Evolutionary conservation across 2,113 vertebrate genomes (phyloP).

Genomic region (Scomber colias): DNA sequence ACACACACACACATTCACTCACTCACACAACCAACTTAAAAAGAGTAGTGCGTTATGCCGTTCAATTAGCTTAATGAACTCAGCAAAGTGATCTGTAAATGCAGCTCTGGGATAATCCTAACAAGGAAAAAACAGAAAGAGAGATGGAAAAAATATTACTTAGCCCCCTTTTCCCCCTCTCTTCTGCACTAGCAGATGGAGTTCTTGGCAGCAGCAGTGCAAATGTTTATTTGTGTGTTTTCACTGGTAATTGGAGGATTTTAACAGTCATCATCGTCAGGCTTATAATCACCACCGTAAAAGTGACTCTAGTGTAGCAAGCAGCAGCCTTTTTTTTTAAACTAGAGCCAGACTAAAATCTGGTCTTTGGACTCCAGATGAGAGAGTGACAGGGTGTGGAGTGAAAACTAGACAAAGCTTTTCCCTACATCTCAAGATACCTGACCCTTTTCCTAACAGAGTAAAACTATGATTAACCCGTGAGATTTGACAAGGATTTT

Average conservation of each 20-base stretch:
- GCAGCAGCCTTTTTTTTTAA: slow-evolving; percentile 64
- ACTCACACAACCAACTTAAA: slow-evolving; percentile 78
- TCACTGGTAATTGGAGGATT: slow-evolving; percentile 90
- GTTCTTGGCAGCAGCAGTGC: slow-evolving; percentile 90
- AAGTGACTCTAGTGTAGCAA: slow-evolving; percentile 78
- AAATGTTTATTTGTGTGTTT: slow-evolving; percentile 94
- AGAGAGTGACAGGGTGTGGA: slow-evolving; percentile 29
- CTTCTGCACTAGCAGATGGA: slow-evolving; percentile 89
- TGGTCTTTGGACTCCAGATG: slow-evolving; percentile 46
- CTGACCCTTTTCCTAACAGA: slow-evolving; percentile 70
- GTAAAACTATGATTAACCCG: slow-evolving; percentile 82
- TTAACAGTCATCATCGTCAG: slow-evolving; percentile 88
- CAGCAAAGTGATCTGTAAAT: slow-evolving; percentile 87
- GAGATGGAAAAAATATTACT: slow-evolving; percentile 86
- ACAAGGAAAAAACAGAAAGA: slow-evolving; percentile 78
- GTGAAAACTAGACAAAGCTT: slow-evolving; percentile 27
- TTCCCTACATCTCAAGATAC: slow-evolving; percentile 61
- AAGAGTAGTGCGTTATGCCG: slow-evolving; percentile 82
- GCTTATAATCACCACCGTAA: slow-evolving; percentile 90
- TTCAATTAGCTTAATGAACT: slow-evolving; percentile 91
- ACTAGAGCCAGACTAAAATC: slow-evolving; percentile 65
- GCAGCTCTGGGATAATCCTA: slow-evolving; percentile 89
- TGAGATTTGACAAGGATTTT: slow-evolving; percentile 81
- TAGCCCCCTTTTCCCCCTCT: slow-evolving; percentile 81
- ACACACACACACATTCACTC: slow-evolving; percentile 1